Evolutionary conservation across 2,888 invertebrate genomes (phyloP), one percentile per base, ranked within the genome.

Genomic region (Megalurothrips usitatus): DNA sequence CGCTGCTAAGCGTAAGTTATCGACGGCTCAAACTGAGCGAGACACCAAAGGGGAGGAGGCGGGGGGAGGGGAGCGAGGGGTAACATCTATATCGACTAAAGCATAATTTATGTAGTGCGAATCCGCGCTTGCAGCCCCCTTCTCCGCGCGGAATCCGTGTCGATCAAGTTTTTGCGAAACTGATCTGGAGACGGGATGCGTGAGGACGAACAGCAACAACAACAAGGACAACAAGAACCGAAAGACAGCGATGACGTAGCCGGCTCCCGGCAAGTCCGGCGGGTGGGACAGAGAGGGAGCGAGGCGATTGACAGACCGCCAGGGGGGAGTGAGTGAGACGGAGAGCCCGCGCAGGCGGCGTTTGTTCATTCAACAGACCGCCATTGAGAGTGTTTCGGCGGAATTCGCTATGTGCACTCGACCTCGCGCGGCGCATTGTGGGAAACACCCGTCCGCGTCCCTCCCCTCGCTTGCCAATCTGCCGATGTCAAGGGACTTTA

Each of bases 81-180:
- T 52, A 14, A 12, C 68, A 75, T 12, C 68, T 23, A 23, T 75
- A 75, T 75, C 68, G 68, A 26, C 68, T 75, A 75, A 75, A 75
- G 68, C 68, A 26, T 75, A 75, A 75, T 75, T 75, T 75, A 75
- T 75, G 68, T 75, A 75, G 68, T 75, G 68, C 68, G 68, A 75
- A 75, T 75, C 68, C 68, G n/a, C 68, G 14, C 17, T 43, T 43
- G 34, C 34, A 43, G 34, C 34, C 34, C 34, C 34, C 34, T 43
- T 43, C 34, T 43, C 3, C 34, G 34, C 6, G 68, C 68, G 68
- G 23, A 75, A 75, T 75, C 23, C 68, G 23, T 75, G 68, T 75
- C 68, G 23, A 75, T 75, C 68, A 75, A 75, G 68, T 75, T 75
- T 43, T 75, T 26, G 68, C 68, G 26, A 75, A 75, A 75, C 68